Conservation (phyloP, 2,113 vertebrate genomes). For the Phaethornis superciliosus region DNA sequence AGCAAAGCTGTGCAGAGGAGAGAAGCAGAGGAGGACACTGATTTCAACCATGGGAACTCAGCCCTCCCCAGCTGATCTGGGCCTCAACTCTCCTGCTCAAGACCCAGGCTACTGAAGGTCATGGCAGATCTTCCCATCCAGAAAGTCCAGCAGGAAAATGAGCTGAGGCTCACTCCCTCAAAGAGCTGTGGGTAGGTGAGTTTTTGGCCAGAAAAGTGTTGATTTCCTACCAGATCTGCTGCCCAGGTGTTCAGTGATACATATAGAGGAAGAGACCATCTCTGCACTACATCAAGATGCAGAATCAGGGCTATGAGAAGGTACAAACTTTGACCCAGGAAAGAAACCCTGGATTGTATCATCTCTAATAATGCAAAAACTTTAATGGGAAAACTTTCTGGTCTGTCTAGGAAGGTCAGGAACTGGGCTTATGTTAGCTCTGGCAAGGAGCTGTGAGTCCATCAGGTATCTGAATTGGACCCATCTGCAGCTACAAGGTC, state of each 20-base stretch:
- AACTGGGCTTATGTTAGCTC: background rate
- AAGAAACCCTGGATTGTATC: background rate
- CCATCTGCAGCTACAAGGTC: background rate
- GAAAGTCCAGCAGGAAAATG: background rate
- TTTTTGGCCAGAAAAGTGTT: background rate
- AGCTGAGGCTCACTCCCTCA: background rate
- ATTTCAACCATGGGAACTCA: background rate
- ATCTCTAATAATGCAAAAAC: background rate
- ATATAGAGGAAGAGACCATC: background rate
- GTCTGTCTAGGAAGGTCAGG: background rate
- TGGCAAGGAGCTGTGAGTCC: background rate
- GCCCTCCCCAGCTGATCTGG: background rate
- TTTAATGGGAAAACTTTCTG: background rate
- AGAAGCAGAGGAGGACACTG: background rate
- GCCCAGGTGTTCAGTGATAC: background rate
- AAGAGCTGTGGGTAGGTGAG: background rate
- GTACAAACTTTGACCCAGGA: background rate
- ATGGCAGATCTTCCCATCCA: background rate
- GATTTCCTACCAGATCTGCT: rapidly evolving
- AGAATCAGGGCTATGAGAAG: background rate
- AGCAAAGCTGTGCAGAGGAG: background rate
- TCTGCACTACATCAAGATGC: rapidly evolving
- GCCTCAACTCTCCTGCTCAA: background rate
- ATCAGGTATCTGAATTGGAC: background rate
- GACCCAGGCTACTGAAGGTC: background rate